These are phyloP conservation scores for Polydesmus complanatus DNA, from an alignment of 2,888 invertebrate genomes.

Conservation along the genomic window DNA sequence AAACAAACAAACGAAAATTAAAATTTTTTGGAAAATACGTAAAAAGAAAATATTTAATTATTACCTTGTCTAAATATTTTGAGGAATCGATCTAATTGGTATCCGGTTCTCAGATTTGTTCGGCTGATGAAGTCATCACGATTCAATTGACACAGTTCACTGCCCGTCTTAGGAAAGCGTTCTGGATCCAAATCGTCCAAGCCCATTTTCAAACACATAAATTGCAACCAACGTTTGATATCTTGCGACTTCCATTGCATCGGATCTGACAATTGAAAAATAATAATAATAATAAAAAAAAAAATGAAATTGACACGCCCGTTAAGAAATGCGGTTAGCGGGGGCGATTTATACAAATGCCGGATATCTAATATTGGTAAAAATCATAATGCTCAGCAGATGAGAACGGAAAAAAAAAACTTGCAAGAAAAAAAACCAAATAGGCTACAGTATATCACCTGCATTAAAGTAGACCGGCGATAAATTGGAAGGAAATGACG, in stretches of 20 bases:
- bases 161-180: slow-evolving; percentile 5
- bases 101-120: slow-evolving; percentile 10
- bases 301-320: too few species aligned
- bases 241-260: slow-evolving; percentile 6
- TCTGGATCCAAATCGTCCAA: not conserved
- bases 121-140: slow-evolving; percentile 1
- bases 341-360: too few species aligned
- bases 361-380: too few species aligned
- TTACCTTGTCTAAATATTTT: slow-evolving; percentile 10
- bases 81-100: slow-evolving; percentile 3
- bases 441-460: too few species aligned
- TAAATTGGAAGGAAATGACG: too few species aligned
- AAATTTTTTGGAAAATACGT: not conserved
- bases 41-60: not conserved
- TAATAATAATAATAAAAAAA: too few species aligned
- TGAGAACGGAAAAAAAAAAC: too few species aligned
- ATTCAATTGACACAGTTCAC: slow-evolving; percentile 8
- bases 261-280: slow-evolving; percentile 4
- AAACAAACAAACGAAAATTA: not conserved
- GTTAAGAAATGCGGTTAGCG: too few species aligned
- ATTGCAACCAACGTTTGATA: slow-evolving; percentile 4
- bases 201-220: slow-evolving; percentile 2
- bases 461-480: too few species aligned
- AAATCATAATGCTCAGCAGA: too few species aligned
- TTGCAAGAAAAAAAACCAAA: too few species aligned